Conservation (phyloP, 2,113 vertebrate species). For the Elanus axillaris region DNA sequence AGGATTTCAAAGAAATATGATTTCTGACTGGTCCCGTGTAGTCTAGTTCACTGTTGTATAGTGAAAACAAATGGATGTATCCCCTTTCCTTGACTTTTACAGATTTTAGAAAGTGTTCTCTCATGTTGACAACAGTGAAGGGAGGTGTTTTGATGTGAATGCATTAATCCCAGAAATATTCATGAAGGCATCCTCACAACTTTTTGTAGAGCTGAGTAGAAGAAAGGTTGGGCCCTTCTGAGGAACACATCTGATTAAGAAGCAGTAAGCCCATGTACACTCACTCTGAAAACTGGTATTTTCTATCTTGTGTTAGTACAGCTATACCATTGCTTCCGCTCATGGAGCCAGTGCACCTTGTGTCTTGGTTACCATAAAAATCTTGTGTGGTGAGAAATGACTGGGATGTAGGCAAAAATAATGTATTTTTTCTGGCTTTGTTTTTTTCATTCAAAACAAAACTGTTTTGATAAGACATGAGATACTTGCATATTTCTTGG, state of each 20-base stretch:
- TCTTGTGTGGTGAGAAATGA: background rate
- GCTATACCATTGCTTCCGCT: background rate
- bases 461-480: background rate
- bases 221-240: background rate
- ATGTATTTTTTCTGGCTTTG: background rate
- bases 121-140: rapidly evolving
- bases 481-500: background rate
- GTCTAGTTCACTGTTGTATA: background rate
- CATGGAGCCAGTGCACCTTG: background rate
- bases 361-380: background rate
- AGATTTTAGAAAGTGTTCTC: background rate
- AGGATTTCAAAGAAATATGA: background rate
- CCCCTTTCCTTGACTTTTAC: background rate
- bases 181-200: background rate
- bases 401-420: background rate
- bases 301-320: background rate
- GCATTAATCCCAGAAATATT: background rate
- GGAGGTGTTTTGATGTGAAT: background rate
- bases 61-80: background rate
- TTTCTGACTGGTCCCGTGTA: background rate
- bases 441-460: background rate
- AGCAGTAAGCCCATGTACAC: background rate
- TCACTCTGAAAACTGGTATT: background rate
- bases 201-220: background rate
- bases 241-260: background rate